Base-by-base conservation (phyloP, 2,797 vertebrate genomes). In the Sebastes taczanowskii region DNA sequence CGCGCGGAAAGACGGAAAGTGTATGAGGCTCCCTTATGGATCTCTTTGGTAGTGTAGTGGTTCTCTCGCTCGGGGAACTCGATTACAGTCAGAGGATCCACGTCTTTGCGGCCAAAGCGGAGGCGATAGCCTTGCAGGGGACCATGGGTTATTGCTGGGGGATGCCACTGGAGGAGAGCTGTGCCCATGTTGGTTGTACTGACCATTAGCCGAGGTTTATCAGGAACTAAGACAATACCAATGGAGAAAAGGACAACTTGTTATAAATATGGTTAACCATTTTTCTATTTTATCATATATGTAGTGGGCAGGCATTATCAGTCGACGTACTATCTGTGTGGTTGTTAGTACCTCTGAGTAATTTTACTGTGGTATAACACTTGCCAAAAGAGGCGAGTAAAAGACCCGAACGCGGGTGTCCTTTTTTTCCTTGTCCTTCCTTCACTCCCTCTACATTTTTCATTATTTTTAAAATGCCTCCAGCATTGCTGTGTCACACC, bases 101-200 rank as follows among this genome's bases (percentile, higher is more conserved):
- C 66, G 22, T 99, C 99, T 90, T 99, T 99, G 80, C 98, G 97
- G 82, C 99, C 99, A 86, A 98, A 99, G 66, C 97, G 97, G 71
- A 99, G 96, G 32, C 98, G 97, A 85, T 99, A 99, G 77, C 98
- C 99, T 90, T 97, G 97, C 74, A 99, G 94, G 30, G 96, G 95
- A 74, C 99, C 98, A 27, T 97, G 97, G 69, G 97, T 98, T 88
- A 97, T 89, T 64, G 97, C 93, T 2, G 99, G 99, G 67, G 98
- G 96, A 80, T 99, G 97, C 99, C 99, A 99, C 90, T 99, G 98
- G 88, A 99, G 96, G 74, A 99, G 96, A 89, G 98, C 99, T 1
- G 99, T 99, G 91, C 97, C 98, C 98, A 99, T 99, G 94, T 99
- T 99, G 71, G 99, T 99, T 88, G 98, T 96, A 91, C 97, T 99